Conservation (phyloP, 2,113 vertebrate species). For the Coptodon rendalli region DNA sequence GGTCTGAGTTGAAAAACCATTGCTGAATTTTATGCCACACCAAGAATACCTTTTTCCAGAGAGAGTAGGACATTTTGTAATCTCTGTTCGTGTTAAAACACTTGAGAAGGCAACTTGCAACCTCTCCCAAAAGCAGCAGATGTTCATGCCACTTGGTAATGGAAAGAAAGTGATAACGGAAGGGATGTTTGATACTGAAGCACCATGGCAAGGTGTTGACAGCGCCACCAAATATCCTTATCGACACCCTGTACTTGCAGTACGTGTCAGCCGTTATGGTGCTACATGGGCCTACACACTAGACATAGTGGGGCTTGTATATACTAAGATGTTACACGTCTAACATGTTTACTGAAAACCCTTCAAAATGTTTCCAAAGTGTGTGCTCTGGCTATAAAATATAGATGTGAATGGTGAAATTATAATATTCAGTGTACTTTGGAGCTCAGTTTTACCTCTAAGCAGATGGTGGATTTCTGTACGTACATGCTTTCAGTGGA, state of each 20-base stretch:
- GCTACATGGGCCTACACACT: neutral
- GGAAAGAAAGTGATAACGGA: neutral
- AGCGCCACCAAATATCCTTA: slow-evolving; percentile 34
- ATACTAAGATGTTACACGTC: neutral
- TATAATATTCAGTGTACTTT: neutral
- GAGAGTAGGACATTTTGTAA: neutral
- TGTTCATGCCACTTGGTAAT: slow-evolving; percentile 15
- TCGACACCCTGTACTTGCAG: neutral
- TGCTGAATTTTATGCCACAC: neutral
- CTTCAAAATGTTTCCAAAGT: neutral
- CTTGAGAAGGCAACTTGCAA: neutral
- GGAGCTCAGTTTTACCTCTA: neutral
- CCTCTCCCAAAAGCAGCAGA: neutral
- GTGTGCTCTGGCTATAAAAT: neutral
- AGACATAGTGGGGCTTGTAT: neutral
- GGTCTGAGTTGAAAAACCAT: neutral
- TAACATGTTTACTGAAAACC: neutral
- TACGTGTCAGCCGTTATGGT: neutral
- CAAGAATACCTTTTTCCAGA: neutral
- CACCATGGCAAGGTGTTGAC: slow-evolving; percentile 24
- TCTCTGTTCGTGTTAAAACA: neutral
- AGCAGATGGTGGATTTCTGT: neutral
- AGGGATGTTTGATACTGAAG: slow-evolving; percentile 23
- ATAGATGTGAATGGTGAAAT: neutral
- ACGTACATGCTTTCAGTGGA: neutral